Conservation (phyloP, 64 coral and sea anemone genomes). For the Dendrophyllia cribrosa region DNA sequence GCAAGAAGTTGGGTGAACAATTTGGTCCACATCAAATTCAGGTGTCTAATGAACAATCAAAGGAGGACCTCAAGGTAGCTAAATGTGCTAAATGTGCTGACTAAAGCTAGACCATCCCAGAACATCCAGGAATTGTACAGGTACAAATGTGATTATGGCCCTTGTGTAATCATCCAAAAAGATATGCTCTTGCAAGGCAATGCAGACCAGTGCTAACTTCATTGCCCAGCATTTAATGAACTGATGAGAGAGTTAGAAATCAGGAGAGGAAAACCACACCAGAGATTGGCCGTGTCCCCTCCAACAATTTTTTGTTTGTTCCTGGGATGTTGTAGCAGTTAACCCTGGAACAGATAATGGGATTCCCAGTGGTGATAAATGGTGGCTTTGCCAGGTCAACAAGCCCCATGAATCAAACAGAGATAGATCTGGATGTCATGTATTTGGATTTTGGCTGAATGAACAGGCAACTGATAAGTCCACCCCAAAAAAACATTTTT, state of each 20-base stretch:
- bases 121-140: neutral
- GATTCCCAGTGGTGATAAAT: constrained; percentile 69
- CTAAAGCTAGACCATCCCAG: constrained; percentile 70
- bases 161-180: constrained; percentile 73
- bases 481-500: constrained; percentile 38
- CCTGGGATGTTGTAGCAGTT: constrained; percentile 77
- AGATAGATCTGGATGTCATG: constrained; percentile 56
- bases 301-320: constrained; percentile 64
- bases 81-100: constrained; percentile 63
- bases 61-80: constrained; percentile 56
- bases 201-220: neutral
- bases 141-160: constrained; percentile 40
- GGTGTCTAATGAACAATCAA: neutral
- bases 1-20: constrained; percentile 24
- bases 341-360: constrained; percentile 80
- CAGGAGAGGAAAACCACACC: constrained; percentile 36
- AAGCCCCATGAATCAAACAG: constrained; percentile 56
- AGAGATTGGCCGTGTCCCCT: constrained; percentile 4
- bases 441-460: constrained; percentile 81
- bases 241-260: constrained; percentile 60
- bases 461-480: constrained; percentile 21
- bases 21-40: neutral
- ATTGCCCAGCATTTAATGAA: constrained; percentile 64
- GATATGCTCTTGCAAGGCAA: constrained; percentile 52
- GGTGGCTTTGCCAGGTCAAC: constrained; percentile 75